Evolutionary conservation across 2,888 invertebrate species (phyloP).

Genomic region (Dorcus hopei): DNA sequence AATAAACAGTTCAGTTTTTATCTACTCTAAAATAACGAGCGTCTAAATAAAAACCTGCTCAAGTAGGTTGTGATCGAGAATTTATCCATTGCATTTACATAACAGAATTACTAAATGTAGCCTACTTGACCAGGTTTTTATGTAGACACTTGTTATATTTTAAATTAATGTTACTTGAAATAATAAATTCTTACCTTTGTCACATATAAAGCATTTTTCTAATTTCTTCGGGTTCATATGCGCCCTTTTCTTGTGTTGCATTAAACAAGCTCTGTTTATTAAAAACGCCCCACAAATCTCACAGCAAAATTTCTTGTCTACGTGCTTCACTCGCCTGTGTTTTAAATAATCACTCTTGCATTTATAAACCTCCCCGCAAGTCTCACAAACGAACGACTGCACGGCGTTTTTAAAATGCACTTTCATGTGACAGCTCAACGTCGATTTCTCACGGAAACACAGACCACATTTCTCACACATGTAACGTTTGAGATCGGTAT

Average conservation of each 20-base stretch:
- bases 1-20: no score
- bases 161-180: not conserved
- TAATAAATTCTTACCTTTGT: not conserved
- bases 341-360: not conserved
- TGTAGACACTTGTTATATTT: no score
- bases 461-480: constrained; percentile 14
- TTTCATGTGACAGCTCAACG: constrained; percentile 3
- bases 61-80: no score
- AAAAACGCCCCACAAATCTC: constrained; percentile 11
- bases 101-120: no score
- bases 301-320: constrained; percentile 3
- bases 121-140: no score
- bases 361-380: constrained; percentile 6
- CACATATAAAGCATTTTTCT: constrained; percentile 7
- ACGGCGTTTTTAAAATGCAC: constrained; percentile 2
- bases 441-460: constrained; percentile 4
- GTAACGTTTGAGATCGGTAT: constrained; percentile 5
- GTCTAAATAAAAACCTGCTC: no score
- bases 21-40: no score
- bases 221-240: constrained; percentile 2
- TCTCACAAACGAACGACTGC: constrained; percentile 12
- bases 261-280: not conserved
- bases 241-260: constrained; percentile 5
- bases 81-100: no score
- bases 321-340: constrained; percentile 3